phyloP scores from a whole-genome alignment of 2,888 invertebrate genomes.

The Drosophila neoperkinsi region DNA sequence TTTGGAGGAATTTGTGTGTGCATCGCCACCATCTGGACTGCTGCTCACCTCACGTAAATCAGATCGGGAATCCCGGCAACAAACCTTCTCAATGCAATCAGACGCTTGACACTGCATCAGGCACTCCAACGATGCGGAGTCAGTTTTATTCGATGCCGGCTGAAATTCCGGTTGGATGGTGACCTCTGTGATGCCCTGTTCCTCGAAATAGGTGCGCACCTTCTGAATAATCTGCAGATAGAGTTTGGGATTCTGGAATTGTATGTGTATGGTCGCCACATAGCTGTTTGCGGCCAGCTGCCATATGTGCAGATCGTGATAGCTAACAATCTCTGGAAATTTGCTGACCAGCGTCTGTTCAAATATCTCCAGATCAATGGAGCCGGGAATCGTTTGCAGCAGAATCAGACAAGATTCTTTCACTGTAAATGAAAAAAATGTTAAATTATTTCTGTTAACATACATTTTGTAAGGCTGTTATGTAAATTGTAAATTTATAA shows the following conservation, averaged over 20 bases:
- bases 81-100: constrained; percentile 83
- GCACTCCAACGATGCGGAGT: constrained; percentile 78
- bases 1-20: constrained; percentile 17
- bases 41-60: constrained; percentile 77
- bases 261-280: constrained; percentile 94
- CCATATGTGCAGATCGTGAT: constrained; percentile 96
- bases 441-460: constrained; percentile 15
- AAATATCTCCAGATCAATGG: constrained; percentile 91
- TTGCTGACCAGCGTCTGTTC: constrained; percentile 88
- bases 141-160: constrained; percentile 62
- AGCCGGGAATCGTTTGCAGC: constrained; percentile 96
- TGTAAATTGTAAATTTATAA: neutral
- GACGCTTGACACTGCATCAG: constrained; percentile 80
- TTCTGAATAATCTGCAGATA: constrained; percentile 87
- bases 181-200: constrained; percentile 92
- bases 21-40: constrained; percentile 45
- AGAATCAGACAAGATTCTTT: constrained; percentile 95
- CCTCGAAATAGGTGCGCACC: constrained; percentile 91
- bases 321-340: constrained; percentile 90
- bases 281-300: constrained; percentile 92
- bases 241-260: constrained; percentile 88
- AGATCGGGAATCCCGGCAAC: constrained; percentile 79
- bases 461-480: neutral
- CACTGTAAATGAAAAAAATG: constrained; percentile 87
- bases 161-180: constrained; percentile 95